Evolutionary conservation across 2,113 vertebrate species (phyloP).

Genomic region (Podocnemis expansa): DNA sequence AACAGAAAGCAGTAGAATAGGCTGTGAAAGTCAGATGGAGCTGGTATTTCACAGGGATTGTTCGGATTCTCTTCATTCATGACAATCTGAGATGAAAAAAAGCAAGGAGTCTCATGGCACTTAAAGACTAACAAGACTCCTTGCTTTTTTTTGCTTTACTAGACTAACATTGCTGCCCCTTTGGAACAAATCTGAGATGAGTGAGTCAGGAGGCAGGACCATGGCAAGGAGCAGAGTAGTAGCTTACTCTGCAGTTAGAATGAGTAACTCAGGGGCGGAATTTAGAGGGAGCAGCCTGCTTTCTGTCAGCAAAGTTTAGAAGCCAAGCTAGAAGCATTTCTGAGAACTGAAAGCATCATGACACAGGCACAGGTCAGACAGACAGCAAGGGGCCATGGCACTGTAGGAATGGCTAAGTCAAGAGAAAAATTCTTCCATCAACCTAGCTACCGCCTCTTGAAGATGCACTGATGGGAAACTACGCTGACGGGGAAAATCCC

Average conservation of each 20-base stretch:
- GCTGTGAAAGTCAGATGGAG: not conserved
- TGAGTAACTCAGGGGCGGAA: not conserved
- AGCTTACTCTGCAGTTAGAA: not conserved
- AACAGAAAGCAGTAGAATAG: not conserved
- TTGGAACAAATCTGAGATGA: not conserved
- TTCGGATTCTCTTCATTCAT: not conserved
- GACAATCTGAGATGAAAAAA: not conserved
- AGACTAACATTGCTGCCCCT: too few relatives aligned
- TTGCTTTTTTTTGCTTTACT: too few relatives aligned
- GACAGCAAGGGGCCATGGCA: not conserved
- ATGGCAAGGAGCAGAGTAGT: not conserved
- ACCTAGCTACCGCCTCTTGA: not conserved
- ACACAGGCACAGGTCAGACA: not conserved
- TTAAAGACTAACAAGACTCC: too few relatives aligned
- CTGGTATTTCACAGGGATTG: not conserved
- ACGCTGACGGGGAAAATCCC: not conserved
- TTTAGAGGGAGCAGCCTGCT: not conserved
- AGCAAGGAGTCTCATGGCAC: too few relatives aligned
- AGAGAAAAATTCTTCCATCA: not conserved
- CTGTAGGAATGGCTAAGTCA: not conserved
- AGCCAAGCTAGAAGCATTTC: not conserved
- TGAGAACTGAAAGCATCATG: not conserved
- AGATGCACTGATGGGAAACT: not conserved
- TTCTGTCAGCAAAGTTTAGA: not conserved
- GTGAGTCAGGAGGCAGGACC: not conserved